phyloP scores from a whole-genome alignment of 2,113 vertebrate genomes.

The Chamaea fasciata region DNA sequence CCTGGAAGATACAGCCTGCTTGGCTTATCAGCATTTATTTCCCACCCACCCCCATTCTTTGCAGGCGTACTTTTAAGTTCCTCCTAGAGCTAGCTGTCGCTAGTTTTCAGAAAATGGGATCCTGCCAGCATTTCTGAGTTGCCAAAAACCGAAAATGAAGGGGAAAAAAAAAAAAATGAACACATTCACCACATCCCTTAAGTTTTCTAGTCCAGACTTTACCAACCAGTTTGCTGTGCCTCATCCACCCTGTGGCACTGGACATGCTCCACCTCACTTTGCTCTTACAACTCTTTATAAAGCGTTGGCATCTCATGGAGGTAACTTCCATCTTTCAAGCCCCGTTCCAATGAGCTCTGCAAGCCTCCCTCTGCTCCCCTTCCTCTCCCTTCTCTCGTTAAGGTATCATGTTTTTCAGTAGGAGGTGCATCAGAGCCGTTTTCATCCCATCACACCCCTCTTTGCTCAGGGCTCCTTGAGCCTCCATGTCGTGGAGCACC shows the following conservation, averaged over 20 bases:
- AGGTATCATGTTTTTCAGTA: neutral
- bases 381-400: neutral
- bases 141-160: neutral
- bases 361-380: neutral
- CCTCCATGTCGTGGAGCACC: neutral
- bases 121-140: neutral
- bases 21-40: neutral
- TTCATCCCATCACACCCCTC: neutral
- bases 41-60: neutral
- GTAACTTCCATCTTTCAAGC: neutral
- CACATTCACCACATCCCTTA: neutral
- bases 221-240: neutral
- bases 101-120: neutral
- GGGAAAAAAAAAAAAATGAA: neutral
- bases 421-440: neutral
- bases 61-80: neutral
- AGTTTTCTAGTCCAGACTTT: neutral
- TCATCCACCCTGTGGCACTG: neutral
- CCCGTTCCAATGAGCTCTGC: neutral
- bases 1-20: neutral
- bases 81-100: neutral
- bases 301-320: neutral
- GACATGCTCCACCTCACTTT: rapidly evolving
- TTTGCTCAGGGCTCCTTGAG: neutral
- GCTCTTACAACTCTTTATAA: neutral